Percentiles rank a stretch among this genome's conserved stretches.
Conservation (phyloP, 2,113 vertebrate species). For the Camelus bactrianus region DNA sequence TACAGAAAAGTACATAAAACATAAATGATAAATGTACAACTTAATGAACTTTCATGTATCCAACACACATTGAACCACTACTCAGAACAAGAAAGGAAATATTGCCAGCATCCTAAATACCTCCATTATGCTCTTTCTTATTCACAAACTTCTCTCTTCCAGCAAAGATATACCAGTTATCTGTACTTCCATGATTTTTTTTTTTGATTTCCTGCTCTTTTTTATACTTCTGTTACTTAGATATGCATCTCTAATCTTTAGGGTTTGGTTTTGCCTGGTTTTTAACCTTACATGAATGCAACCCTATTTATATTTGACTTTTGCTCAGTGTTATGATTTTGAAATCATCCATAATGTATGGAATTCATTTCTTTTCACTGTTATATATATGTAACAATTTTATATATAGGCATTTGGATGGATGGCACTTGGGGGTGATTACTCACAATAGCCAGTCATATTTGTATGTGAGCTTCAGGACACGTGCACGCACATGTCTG, state of each 20-base stretch:
- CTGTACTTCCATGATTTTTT: background rate
- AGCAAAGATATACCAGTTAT: background rate
- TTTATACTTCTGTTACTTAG: background rate
- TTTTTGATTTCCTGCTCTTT: background rate
- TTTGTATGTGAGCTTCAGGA: background rate
- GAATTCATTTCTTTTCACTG: background rate
- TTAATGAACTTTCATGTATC: background rate
- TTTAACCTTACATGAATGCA: background rate
- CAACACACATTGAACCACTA: background rate
- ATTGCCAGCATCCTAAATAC: background rate
- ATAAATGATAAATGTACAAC: conserved; percentile 15
- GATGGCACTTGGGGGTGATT: background rate
- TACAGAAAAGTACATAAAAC: background rate
- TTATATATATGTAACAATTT: background rate
- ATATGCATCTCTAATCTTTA: background rate
- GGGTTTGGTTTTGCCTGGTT: background rate
- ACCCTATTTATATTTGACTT: background rate
- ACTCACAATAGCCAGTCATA: background rate
- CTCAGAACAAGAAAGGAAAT: conserved; percentile 3
- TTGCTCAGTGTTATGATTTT: background rate
- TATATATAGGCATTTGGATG: background rate
- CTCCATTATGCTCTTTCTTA: background rate
- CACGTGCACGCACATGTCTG: background rate
- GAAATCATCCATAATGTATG: background rate
- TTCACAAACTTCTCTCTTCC: background rate